Percentiles rank a stretch among this genome's conserved stretches.
Conservation (phyloP, 2,888 invertebrate genomes). For the Sinodicranocentrus sp. region DNA sequence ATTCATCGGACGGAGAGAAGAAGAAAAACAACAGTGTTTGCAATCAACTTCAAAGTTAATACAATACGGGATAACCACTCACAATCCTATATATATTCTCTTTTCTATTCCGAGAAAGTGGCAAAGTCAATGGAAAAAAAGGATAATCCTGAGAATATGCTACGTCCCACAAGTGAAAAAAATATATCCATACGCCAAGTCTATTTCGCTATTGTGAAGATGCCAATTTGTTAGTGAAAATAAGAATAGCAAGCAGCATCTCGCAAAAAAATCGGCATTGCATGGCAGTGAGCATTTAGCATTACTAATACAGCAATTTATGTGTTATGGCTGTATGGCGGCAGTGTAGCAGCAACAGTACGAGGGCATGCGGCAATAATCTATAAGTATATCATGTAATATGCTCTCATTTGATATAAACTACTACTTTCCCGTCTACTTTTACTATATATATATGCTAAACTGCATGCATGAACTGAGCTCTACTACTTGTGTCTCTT, state of each 20-base stretch:
- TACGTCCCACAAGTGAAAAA: background rate
- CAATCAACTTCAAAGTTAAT: no score
- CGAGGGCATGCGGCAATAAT: constrained; percentile 41
- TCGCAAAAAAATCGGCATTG: constrained; percentile 45
- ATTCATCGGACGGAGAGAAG: no score
- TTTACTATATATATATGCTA: constrained; percentile 22
- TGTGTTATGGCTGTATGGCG: constrained; percentile 22
- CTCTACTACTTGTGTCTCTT: constrained; percentile 21
- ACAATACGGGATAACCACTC: no score
- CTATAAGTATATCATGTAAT: constrained; percentile 15
- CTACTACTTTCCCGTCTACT: constrained; percentile 13
- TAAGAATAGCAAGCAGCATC: constrained; percentile 23
- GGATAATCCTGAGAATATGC: no score
- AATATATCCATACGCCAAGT: constrained; percentile 5
- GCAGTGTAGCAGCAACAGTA: constrained; percentile 21
- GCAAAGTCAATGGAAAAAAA: no score
- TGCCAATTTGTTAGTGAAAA: constrained; percentile 34
- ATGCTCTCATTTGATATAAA: background rate
- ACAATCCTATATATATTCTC: no score
- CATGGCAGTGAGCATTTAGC: constrained; percentile 46
- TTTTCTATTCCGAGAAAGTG: no score
- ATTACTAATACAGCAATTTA: constrained; percentile 10
- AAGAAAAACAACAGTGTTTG: no score
- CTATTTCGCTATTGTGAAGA: constrained; percentile 24
- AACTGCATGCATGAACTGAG: constrained; percentile 44